Percentiles rank a stretch among this genome's conserved stretches.
phyloP scores from a whole-genome alignment of 1,140 invertebrate species.

The Rhopalosiphum padi region DNA sequence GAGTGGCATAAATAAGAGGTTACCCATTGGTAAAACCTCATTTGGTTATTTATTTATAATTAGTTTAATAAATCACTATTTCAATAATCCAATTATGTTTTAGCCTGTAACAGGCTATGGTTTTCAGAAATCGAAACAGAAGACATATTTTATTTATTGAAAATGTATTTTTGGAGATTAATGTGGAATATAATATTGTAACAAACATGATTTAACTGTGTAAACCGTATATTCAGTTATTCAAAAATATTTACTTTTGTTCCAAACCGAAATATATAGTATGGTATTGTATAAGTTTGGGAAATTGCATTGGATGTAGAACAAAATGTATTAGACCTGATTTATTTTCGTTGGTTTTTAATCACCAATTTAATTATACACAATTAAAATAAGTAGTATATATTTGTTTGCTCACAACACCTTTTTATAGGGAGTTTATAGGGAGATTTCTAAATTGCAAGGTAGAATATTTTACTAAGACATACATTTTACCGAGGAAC shows the following conservation, averaged over 20 bases:
- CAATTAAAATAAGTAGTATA: no score
- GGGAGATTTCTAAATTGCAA: no score
- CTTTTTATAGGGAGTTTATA: no score
- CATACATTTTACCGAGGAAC: no score
- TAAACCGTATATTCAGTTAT: neutral
- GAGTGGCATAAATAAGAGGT: neutral
- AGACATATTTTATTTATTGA: neutral
- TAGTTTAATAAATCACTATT: neutral
- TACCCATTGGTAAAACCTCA: neutral
- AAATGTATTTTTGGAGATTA: neutral
- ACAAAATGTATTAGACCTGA: neutral
- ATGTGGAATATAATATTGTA: neutral
- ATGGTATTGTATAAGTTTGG: neutral
- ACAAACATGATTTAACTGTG: neutral
- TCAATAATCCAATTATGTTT: neutral
- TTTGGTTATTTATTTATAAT: neutral
- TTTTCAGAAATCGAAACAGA: neutral
- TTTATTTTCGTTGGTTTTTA: neutral
- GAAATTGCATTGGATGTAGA: neutral
- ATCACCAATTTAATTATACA: no score
- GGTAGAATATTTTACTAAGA: no score
- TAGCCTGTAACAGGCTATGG: neutral
- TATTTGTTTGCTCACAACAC: no score
- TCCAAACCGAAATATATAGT: no score
- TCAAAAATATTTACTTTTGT: neutral